Conservation (phyloP, 2,888 invertebrate species). For the Rotaria socialis region DNA sequence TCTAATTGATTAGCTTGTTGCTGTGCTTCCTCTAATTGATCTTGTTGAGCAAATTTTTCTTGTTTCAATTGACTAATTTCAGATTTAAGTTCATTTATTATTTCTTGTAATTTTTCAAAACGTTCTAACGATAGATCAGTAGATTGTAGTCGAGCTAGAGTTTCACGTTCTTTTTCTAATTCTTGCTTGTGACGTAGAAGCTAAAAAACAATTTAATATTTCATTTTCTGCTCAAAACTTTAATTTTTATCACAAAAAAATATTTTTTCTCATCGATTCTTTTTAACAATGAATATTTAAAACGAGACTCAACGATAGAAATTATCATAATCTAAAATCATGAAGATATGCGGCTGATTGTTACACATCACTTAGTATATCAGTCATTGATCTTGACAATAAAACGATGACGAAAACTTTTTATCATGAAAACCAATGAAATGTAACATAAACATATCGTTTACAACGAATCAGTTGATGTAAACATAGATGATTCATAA, state of each 20-base stretch:
- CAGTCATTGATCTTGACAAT: too few relatives aligned
- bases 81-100: not conserved
- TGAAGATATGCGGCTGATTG: too few relatives aligned
- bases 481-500: too few relatives aligned
- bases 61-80: conserved; percentile 2
- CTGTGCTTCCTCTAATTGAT: not conserved
- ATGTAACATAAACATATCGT: too few relatives aligned
- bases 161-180: conserved; percentile 21
- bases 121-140: conserved; percentile 33
- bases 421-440: too few relatives aligned
- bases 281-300: too few relatives aligned
- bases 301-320: too few relatives aligned
- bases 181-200: not conserved
- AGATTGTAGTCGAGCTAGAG: not conserved
- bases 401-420: too few relatives aligned
- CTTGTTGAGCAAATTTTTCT: not conserved
- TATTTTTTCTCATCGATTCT: not conserved
- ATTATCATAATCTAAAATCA: too few relatives aligned
- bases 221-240: too few relatives aligned
- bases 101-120: conserved; percentile 33
- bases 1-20: not conserved
- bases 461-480: too few relatives aligned
- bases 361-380: too few relatives aligned
- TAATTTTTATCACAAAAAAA: not conserved
- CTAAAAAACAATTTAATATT: not conserved